Base-by-base conservation (phyloP, 2,113 vertebrate genomes). In the Tringa solitaria region DNA sequence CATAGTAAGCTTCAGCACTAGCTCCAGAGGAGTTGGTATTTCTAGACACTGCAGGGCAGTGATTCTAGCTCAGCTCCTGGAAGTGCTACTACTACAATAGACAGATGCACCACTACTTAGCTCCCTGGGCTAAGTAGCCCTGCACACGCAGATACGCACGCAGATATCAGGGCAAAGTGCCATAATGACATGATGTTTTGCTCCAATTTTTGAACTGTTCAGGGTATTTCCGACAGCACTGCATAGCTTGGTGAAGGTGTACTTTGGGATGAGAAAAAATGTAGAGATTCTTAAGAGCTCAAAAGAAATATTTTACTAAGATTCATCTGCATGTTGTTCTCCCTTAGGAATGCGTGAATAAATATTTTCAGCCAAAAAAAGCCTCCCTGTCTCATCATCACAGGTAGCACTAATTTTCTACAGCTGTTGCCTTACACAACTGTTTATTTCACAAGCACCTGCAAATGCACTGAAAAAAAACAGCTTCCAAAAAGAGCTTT, bases 11-110 rank as follows among this genome's bases (percentile, higher is more conserved):
- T 73, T 48, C 32, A 43, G 48, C 59, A 75, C 17, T 63, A 41
- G 46, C 46, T 87, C 57, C 77, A 59, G 35, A 21, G 41, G 35
- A 73, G 67, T 0, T 67, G 67, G 8, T 41, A 77, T 60, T 60
- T 45, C 35, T 57, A 64, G 70, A 63, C 48, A 75, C 4, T 73
- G 53, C 33, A 50, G 50, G 45, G 50, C 78, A 79, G 84, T 6
- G 33, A 60, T 35, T 51, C 81, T 22, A 68, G 57, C 39, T 91
- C 61, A 91, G 48, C 39, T 85, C 65, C 54, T 90, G 60, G 37
- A 54, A 32, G 22, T 14, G 46, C 50, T 91, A n/a, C 50, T 74
- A 12, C 68, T 56, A 12, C 0, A 0, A 72, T 1, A 86, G 63
- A 50, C 15, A 73, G 39, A 7, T 17, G 15, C 21, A 86, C 35